phyloP scores from a whole-genome alignment of 2,888 invertebrate species.

The Drosophila siamana region DNA sequence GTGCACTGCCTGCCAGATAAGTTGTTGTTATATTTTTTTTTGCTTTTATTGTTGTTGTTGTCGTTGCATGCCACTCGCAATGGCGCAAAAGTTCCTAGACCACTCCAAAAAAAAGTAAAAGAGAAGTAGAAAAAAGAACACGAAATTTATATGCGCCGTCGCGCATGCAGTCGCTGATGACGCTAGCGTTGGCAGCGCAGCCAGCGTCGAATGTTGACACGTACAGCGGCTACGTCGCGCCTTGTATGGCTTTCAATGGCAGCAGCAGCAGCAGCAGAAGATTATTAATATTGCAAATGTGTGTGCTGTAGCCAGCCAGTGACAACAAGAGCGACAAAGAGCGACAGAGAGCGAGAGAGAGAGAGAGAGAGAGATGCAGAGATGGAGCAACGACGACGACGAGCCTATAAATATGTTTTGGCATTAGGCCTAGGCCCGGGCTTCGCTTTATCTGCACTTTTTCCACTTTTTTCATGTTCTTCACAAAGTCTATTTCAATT shows the following conservation, averaged over 20 bases:
- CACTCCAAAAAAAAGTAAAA: constrained; percentile 60
- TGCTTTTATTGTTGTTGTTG: constrained; percentile 44
- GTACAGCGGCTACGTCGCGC: constrained; percentile 68
- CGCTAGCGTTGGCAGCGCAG: constrained; percentile 44
- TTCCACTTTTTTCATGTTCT: constrained; percentile 1
- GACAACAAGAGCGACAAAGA: background rate
- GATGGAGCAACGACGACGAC: constrained; percentile 4
- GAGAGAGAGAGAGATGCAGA: background rate
- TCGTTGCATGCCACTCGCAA: constrained; percentile 77
- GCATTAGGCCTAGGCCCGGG: constrained; percentile 68
- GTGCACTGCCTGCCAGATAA: constrained; percentile 63
- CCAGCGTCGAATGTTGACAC: constrained; percentile 76
- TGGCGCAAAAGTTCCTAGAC: constrained; percentile 80
- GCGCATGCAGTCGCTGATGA: constrained; percentile 73
- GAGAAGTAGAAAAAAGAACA: constrained; percentile 58
- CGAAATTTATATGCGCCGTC: constrained; percentile 81
- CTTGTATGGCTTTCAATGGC: constrained; percentile 81
- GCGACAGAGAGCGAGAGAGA: background rate
- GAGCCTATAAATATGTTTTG: constrained; percentile 71
- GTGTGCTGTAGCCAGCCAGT: background rate
- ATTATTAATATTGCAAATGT: constrained; percentile 79
- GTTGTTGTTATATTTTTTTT: constrained; percentile 27
- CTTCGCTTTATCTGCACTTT: constrained; percentile 39
- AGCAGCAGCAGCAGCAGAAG: constrained; percentile 81
- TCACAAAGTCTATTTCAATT: constrained; percentile 18